phyloP scores from a whole-genome alignment of 2,113 vertebrate genomes.

The Hyperopisus bebe region DNA sequence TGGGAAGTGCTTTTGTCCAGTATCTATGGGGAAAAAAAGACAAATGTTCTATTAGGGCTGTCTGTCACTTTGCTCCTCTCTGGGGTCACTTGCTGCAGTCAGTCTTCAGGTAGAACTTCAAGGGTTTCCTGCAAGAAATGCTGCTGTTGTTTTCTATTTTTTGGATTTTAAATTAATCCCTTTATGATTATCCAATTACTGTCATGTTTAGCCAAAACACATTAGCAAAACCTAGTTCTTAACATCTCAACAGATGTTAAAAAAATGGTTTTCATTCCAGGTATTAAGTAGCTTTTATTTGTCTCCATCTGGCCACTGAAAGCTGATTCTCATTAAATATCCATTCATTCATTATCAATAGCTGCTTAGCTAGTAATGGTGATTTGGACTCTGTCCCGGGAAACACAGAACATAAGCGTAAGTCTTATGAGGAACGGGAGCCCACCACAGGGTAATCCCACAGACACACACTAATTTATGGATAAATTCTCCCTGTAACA shows the following conservation, averaged over 20 bases:
- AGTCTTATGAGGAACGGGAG: neutral
- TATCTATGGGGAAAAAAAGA: neutral
- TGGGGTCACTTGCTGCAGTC: neutral
- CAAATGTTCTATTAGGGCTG: neutral
- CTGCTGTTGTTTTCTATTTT: neutral
- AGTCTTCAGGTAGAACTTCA: neutral
- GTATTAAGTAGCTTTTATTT: neutral
- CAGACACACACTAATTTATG: neutral
- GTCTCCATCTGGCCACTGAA: neutral
- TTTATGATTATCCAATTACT: neutral
- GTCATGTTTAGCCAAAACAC: neutral
- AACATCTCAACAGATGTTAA: constrained; percentile 4
- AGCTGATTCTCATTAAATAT: constrained; percentile 1
- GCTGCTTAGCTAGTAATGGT: neutral
- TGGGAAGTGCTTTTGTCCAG: neutral
- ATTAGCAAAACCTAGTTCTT: neutral
- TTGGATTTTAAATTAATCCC: constrained; percentile 8
- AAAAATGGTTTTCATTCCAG: neutral
- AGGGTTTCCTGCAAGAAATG: neutral
- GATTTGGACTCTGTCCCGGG: neutral
- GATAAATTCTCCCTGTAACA: neutral
- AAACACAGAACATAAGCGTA: neutral
- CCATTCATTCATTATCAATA: constrained; percentile 4
- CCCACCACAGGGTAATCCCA: neutral
- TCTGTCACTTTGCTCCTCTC: neutral